These are phyloP conservation scores for Lagria hirta DNA, from an alignment of 2,888 invertebrate species.

Conservation along the genomic window DNA sequence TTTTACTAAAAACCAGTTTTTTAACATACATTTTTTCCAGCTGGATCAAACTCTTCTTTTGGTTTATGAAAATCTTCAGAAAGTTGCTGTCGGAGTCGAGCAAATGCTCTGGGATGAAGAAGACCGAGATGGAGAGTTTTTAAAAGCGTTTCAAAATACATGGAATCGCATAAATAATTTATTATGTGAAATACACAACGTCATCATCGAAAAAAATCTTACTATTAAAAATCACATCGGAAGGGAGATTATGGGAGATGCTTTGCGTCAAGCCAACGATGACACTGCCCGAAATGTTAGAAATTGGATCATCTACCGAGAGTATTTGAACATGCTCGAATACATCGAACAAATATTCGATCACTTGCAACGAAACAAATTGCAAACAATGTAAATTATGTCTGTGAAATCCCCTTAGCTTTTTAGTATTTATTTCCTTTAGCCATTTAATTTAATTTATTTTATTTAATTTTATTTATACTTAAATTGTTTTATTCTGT, in stretches of 20 bases:
- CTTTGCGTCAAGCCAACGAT: conserved; percentile 49
- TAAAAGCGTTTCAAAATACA: conserved; percentile 59
- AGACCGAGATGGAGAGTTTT: conserved; percentile 54
- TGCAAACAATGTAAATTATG: too few species aligned
- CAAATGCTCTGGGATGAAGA: conserved; percentile 64
- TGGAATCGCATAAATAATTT: conserved; percentile 64
- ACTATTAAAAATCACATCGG: conserved; percentile 55
- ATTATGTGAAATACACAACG: conserved; percentile 69
- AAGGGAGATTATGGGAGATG: conserved; percentile 53
- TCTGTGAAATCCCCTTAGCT: too few species aligned
- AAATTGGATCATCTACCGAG: conserved; percentile 65
- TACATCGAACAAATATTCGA: conserved; percentile 59
- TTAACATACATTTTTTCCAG: conserved; percentile 50
- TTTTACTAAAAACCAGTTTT: conserved; percentile 2
- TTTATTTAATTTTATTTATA: too few species aligned
- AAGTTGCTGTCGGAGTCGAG: conserved; percentile 69
- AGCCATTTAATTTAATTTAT: too few species aligned
- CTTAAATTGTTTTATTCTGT: too few species aligned
- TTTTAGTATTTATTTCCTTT: too few species aligned
- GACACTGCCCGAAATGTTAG: conserved; percentile 56
- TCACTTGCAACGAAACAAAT: conserved; percentile 40
- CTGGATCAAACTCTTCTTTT: conserved; percentile 58
- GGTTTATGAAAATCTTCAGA: conserved; percentile 69
- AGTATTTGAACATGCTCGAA: conserved; percentile 64
- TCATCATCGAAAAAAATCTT: conserved; percentile 57